phyloP scores from a whole-genome alignment of 2,797 vertebrate genomes.

The Galago senegalensis region DNA sequence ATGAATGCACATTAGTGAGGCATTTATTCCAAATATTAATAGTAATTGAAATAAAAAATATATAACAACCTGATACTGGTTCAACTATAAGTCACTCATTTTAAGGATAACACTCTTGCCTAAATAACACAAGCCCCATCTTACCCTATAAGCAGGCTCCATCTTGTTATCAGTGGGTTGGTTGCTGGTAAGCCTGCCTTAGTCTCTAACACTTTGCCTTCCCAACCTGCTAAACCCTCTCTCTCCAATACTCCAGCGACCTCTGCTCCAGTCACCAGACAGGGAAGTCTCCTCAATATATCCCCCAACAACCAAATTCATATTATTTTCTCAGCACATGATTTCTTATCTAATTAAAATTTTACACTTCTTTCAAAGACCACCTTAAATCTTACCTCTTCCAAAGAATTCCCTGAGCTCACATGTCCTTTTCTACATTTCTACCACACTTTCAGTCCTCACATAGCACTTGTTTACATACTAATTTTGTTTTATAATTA shows the following conservation, averaged over 20 bases:
- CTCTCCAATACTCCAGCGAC: constrained; percentile 14
- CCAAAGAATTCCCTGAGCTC: neutral
- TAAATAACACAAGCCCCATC: neutral
- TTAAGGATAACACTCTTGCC: constrained; percentile 40
- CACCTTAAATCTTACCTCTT: neutral
- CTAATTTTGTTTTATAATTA: constrained; percentile 33
- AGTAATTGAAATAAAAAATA: constrained; percentile 50
- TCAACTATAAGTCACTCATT: neutral
- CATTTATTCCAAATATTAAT: constrained; percentile 47
- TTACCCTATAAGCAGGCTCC: neutral
- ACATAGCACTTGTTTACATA: neutral
- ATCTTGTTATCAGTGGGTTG: neutral
- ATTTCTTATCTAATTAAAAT: constrained; percentile 53
- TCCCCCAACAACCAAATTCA: neutral
- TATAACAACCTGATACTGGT: neutral
- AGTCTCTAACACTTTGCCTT: neutral
- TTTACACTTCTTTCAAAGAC: constrained; percentile 58
- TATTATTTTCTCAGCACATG: constrained; percentile 19
- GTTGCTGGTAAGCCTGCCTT: neutral
- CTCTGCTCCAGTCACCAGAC: neutral
- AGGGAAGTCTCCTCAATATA: neutral
- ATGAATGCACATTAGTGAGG: neutral
- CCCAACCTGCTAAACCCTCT: neutral
- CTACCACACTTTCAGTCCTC: neutral
- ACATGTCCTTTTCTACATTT: constrained; percentile 35